Evolutionary conservation across 2,797 vertebrate genomes (phyloP), one percentile per base, ranked within the genome.

Genomic region (Ceryle rudis): DNA sequence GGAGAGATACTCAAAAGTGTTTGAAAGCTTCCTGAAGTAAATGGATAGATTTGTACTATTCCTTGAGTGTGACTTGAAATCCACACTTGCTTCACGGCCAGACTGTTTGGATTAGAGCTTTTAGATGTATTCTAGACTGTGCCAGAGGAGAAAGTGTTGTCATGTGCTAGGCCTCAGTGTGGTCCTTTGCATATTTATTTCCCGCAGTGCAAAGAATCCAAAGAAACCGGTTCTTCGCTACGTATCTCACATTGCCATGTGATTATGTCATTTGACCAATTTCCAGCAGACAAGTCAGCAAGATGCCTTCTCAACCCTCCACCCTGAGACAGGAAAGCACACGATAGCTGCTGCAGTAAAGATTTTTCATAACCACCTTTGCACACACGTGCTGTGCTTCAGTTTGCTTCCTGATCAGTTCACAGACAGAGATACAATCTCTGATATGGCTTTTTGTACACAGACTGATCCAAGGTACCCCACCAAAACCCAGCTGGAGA

Each of bases 41-140:
- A 26, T 21, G 25, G 18, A 22, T 44, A 21, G 57, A 69, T 89
- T 72, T 42, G 37, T 80, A 20, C 26, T 12, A 2, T 8, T 46
- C 58, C 37, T 69, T 65, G 87, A 89, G 83, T 69, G 86, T 69
- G 49, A 90, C 4, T 61, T 75, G 94, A 92, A 95, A 89, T 60
- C 61, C 52, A 78, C 52, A 5, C 52, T 81, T 64, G 57, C 33
- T 58, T 35, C 73, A 58, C 4, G 10, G 49, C n/a, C 81, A 58
- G 66, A 26, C 62, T 85, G 83, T 92, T 91, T 92, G 72, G 44
- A 65, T 92, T 52, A 78, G 22, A 78, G 69, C 20, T 86, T 81
- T 94, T 19, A 49, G 49, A 44, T 73, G 57, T 65, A 42, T 74
- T 79, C 37, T 69, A 20, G 86, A 51, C 60, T 14, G 5, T 61